Percentiles rank a stretch among this genome's conserved stretches.
These are phyloP conservation scores for Saguinus imperator DNA, from an alignment of 2,113 vertebrate genomes.

Conservation along the genomic window DNA sequence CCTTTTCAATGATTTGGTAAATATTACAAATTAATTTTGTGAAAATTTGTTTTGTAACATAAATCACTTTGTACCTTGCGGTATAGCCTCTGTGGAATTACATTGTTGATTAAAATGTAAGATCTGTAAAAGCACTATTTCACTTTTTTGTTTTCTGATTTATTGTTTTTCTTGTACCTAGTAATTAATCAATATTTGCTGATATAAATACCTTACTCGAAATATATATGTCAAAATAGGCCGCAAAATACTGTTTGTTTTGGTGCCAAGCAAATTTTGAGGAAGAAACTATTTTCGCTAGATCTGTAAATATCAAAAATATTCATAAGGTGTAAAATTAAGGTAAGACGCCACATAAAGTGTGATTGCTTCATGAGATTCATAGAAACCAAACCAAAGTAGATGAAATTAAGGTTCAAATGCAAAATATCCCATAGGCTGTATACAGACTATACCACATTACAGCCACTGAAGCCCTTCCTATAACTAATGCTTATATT, in stretches of 20 bases:
- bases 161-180: neutral
- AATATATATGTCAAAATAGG: neutral
- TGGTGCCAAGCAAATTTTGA: neutral
- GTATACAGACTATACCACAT: fast-evolving
- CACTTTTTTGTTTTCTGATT: neutral
- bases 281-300: neutral
- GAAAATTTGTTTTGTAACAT: neutral
- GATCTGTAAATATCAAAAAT: neutral
- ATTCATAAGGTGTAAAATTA: neutral
- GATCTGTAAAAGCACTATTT: neutral
- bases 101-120: neutral
- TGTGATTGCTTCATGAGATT: neutral
- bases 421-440: neutral
- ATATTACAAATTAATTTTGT: neutral
- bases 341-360: neutral
- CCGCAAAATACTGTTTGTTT: neutral
- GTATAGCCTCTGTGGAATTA: neutral
- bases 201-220: neutral
- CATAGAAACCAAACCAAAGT: neutral
- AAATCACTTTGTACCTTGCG: neutral
- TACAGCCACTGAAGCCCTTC: fast-evolving
- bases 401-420: neutral
- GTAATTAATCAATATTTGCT: neutral
- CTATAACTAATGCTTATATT: fast-evolving
- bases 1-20: neutral